Base-by-base conservation (phyloP, 2,888 invertebrate genomes). In the Parascotia fuliginaria region DNA sequence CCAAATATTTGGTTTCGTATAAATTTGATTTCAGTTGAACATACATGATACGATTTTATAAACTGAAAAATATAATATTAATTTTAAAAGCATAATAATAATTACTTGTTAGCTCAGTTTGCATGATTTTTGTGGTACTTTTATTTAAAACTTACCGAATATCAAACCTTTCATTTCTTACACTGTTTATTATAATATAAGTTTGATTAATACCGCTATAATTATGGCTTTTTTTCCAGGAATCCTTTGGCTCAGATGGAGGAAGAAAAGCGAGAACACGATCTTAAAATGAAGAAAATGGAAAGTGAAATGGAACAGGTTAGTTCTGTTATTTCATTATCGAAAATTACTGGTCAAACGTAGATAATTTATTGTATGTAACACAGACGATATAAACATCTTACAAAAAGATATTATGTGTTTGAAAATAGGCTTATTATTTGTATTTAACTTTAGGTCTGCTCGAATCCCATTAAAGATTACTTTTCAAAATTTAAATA, bases 171-270 rank as follows among this genome's bases (percentile, higher is more conserved):
- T 42, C 33, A 12, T 15, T 28, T 36, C 12, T 19, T 19, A 19
- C 11, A 11, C 5, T 2, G 11, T 9, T 9, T 7, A 13, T 3
- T 4, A 22, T n/a, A 19, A 6, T 24, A 1, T 1, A 3, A 3
- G 29, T 13, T 9, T 4, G 22, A 22, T 7, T 4, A 41, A 40
- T 16, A 22, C 1, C 14, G n/a, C 6, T 11, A 39, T 57, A 48
- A 65, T 38, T 14, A 27, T 12, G 9, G 27, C 47, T 61, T 55
- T 60, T 87, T 86, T 87, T 90, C 12, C 90, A 97, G 97, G 95
- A 99, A 99, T 93, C 99, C 99, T 37, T 93, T 99, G 81, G 98
- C 98, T 47, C 98, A 98, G 89, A 97, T 99, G 96, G 99, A 99
- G 84, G 98, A 99, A 83, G 99, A 99, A 84, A 98, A 98, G 85